Evolutionary conservation across 2,113 vertebrate genomes (phyloP).

Genomic region (Gambusia holbrooki): DNA sequence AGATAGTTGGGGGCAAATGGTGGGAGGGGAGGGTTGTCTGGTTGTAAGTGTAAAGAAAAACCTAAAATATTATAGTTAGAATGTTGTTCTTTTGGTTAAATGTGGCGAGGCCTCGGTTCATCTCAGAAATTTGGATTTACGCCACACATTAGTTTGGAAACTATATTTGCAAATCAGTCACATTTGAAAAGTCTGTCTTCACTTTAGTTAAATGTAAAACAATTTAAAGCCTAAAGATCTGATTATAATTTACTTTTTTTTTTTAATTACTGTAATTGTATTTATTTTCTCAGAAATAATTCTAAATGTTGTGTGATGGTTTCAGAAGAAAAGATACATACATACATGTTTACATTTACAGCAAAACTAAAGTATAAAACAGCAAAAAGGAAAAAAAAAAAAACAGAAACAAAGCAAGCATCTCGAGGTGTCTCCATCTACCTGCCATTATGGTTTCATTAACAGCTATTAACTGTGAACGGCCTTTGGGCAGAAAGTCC

Average conservation of each 20-base stretch:
- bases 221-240: slow-evolving; percentile 1
- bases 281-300: slow-evolving; percentile 5
- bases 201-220: slow-evolving; percentile 6
- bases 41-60: slow-evolving; percentile 60
- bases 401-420: slow-evolving; percentile 37
- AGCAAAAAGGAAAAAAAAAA: slow-evolving; percentile 41
- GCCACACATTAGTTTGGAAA: slow-evolving; percentile 14
- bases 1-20: slow-evolving; percentile 21
- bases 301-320: not conserved
- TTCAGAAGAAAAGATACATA: not conserved
- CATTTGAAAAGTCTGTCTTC: slow-evolving; percentile 19
- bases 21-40: slow-evolving; percentile 39
- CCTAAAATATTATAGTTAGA: slow-evolving; percentile 72
- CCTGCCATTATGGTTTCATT: slow-evolving; percentile 61
- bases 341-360: slow-evolving; percentile 5
- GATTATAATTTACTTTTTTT: not conserved
- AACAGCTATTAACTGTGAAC: slow-evolving; percentile 81
- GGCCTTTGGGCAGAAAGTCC: slow-evolving; percentile 77
- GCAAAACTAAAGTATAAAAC: slow-evolving; percentile 33
- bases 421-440: slow-evolving; percentile 53
- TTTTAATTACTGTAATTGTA: not conserved
- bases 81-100: slow-evolving; percentile 71
- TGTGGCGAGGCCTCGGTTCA: slow-evolving; percentile 37
- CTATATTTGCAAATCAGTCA: slow-evolving; percentile 21
- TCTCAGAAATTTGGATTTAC: slow-evolving; percentile 47